phyloP scores from a whole-genome alignment of 2,113 vertebrate genomes.

The Diphyllodes magnificus region DNA sequence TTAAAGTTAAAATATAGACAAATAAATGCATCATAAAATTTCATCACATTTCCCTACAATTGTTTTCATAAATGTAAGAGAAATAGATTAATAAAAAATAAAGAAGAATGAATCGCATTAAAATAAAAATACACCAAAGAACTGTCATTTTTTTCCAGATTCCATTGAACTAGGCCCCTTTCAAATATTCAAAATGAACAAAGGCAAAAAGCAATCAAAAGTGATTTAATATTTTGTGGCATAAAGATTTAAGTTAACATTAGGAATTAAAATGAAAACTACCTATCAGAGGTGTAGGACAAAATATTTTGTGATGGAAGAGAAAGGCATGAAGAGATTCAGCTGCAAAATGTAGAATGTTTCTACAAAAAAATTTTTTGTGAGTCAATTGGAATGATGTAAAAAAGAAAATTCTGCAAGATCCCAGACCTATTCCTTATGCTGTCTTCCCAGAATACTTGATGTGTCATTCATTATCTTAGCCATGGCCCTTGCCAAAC shows the following conservation, averaged over 20 bases:
- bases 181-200: neutral
- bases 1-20: neutral
- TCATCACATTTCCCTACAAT: neutral
- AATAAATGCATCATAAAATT: neutral
- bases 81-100: neutral
- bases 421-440: neutral
- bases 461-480: neutral
- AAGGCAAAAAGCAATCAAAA: neutral
- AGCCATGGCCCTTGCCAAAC: neutral
- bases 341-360: neutral
- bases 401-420: neutral
- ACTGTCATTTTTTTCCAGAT: neutral
- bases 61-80: neutral
- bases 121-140: neutral
- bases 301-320: neutral
- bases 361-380: neutral
- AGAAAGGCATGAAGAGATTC: neutral
- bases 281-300: neutral
- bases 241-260: neutral
- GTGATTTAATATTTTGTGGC: neutral
- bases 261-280: neutral
- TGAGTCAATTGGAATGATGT: neutral
- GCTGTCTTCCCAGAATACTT: neutral
- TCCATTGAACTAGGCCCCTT: neutral
- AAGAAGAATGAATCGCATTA: neutral